Evolutionary conservation across 2,113 vertebrate genomes (phyloP).

Genomic region (Apodemus sylvaticus): DNA sequence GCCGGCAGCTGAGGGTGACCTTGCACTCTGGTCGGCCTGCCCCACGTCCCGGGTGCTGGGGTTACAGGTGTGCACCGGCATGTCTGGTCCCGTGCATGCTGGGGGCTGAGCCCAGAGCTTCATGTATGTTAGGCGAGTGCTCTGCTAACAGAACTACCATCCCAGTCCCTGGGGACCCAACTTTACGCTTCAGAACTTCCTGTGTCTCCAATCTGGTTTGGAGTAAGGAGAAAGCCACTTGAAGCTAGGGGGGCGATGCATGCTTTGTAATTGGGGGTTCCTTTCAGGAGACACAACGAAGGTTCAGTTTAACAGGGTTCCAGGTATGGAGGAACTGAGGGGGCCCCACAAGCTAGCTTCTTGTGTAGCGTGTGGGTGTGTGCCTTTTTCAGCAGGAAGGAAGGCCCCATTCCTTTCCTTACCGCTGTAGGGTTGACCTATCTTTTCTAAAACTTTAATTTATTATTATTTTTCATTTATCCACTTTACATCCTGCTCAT

Average conservation of each 20-base stretch:
- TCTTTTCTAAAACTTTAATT: too few species aligned
- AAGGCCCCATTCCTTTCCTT: neutral
- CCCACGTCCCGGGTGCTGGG: neutral
- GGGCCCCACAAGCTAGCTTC: neutral
- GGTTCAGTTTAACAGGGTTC: neutral
- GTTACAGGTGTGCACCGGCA: neutral
- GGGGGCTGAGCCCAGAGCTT: neutral
- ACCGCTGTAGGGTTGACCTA: neutral
- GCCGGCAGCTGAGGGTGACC: neutral
- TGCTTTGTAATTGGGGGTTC: neutral
- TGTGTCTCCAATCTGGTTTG: neutral
- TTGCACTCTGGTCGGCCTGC: neutral
- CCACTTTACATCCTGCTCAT: too few species aligned
- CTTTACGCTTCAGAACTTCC: slow-evolving; percentile 3
- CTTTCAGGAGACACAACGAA: neutral
- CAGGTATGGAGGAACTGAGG: neutral
- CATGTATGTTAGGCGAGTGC: neutral
- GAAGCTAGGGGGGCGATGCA: neutral
- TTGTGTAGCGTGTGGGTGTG: neutral
- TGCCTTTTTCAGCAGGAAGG: neutral
- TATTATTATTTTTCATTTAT: too few species aligned
- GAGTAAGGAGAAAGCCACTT: neutral
- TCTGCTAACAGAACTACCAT: neutral
- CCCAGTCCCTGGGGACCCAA: neutral
- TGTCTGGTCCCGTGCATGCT: neutral